Percentiles rank a stretch among this genome's conserved stretches.
These are phyloP conservation scores for Chiloscyllium plagiosum DNA, from an alignment of 2,113 vertebrate species.

Conservation along the genomic window DNA sequence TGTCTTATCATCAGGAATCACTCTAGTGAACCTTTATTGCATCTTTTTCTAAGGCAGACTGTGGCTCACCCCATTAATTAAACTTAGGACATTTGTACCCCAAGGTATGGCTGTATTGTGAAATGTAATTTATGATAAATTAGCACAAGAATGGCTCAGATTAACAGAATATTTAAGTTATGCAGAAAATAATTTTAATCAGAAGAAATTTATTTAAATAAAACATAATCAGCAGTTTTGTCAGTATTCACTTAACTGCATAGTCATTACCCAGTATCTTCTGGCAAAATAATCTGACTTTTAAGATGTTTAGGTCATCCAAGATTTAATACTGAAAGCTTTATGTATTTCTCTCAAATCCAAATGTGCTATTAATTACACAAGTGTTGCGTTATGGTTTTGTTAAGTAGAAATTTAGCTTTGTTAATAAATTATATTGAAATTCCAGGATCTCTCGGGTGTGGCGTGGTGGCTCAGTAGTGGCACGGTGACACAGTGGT, in stretches of 20 bases:
- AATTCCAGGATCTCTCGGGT: not conserved
- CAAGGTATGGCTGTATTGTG: not conserved
- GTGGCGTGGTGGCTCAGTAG: too few relatives aligned
- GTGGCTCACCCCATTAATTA: not conserved
- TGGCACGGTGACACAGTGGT: too few relatives aligned
- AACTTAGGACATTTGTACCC: not conserved
- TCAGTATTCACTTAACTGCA: not conserved
- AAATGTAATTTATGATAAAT: not conserved
- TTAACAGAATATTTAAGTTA: not conserved
- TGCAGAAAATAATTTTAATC: not conserved
- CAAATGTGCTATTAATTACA: not conserved
- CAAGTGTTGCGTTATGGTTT: not conserved
- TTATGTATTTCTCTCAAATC: not conserved
- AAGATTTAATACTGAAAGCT: not conserved
- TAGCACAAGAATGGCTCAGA: not conserved
- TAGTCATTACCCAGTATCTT: not conserved
- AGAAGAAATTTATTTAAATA: not conserved
- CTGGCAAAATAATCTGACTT: not conserved
- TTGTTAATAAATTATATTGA: not conserved
- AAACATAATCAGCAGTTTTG: not conserved
- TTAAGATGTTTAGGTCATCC: not conserved
- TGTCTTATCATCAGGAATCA: not conserved
- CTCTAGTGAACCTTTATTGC: not conserved
- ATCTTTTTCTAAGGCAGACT: not conserved
- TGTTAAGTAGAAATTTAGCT: not conserved